Evolutionary conservation across 2,113 vertebrate species (phyloP).

Genomic region (Chascanopsetta lugubris): DNA sequence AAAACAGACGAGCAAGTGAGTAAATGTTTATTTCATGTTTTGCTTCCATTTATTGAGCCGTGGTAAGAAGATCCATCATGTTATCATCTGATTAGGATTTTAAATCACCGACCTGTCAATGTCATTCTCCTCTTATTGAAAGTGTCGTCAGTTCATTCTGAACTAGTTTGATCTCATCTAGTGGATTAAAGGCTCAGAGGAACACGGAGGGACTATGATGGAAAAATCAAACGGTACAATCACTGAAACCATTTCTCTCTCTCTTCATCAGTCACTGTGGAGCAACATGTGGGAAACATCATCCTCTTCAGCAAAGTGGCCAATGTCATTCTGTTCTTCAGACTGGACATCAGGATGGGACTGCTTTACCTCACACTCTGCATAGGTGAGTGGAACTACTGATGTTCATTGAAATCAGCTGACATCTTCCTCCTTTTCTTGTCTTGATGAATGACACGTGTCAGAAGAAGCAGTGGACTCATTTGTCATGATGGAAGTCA

Average conservation of each 20-base stretch:
- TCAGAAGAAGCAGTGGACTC: background rate
- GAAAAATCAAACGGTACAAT: background rate
- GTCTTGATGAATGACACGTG: background rate
- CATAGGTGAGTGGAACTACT: constrained; percentile 72
- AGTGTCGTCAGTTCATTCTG: background rate
- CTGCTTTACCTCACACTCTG: constrained; percentile 93
- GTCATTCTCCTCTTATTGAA: background rate
- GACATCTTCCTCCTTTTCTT: background rate
- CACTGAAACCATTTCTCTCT: background rate
- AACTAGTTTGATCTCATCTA: background rate
- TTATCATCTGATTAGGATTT: too few species aligned
- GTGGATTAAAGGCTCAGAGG: too few species aligned
- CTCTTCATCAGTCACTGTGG: constrained; percentile 87
- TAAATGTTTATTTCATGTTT: background rate
- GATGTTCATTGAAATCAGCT: background rate
- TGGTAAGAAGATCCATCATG: background rate
- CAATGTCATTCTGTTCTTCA: constrained; percentile 94
- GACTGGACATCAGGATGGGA: constrained; percentile 93
- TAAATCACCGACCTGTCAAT: too few species aligned
- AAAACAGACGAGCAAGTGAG: constrained; percentile 96
- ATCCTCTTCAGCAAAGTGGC: constrained; percentile 98
- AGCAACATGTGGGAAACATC: constrained; percentile 95
- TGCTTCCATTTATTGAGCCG: background rate
- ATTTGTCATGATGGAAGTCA: background rate
- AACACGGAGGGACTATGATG: too few species aligned